Conservation (phyloP, 2,888 invertebrate species). For the Autographa pulchrina region DNA sequence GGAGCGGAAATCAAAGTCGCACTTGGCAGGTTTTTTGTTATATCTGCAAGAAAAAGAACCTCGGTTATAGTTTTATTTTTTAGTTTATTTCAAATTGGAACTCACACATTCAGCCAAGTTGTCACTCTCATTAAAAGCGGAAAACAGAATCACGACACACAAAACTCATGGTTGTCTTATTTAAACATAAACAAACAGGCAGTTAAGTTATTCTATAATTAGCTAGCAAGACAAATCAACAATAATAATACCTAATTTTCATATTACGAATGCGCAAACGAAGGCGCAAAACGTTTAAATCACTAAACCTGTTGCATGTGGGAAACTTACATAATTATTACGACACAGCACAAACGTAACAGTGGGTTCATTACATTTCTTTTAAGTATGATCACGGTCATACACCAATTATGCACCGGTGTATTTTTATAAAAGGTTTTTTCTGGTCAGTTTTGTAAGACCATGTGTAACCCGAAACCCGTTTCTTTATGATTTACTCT, state of each 20-base stretch:
- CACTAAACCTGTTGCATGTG: constrained; percentile 62
- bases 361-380: constrained; percentile 51
- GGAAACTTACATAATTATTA: constrained; percentile 63
- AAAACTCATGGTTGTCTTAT: not conserved
- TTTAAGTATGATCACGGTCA: constrained; percentile 34
- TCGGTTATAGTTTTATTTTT: not conserved
- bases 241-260: constrained; percentile 58
- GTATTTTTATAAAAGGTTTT: not conserved
- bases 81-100: not conserved
- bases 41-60: constrained; percentile 6
- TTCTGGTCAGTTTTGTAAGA: not conserved
- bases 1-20: constrained; percentile 5
- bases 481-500: not conserved
- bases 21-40: constrained; percentile 6
- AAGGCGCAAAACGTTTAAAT: constrained; percentile 49
- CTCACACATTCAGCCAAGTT: not conserved
- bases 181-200: constrained; percentile 32
- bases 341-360: constrained; percentile 54
- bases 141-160: not conserved
- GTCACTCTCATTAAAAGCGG: not conserved
- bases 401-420: not conserved
- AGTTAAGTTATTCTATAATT: constrained; percentile 40
- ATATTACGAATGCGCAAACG: constrained; percentile 53
- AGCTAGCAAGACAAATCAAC: constrained; percentile 43
- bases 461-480: not conserved